These are phyloP conservation scores for Pseudomyrmex gracilis DNA, from an alignment of 1,140 invertebrate genomes.

Conservation along the genomic window DNA sequence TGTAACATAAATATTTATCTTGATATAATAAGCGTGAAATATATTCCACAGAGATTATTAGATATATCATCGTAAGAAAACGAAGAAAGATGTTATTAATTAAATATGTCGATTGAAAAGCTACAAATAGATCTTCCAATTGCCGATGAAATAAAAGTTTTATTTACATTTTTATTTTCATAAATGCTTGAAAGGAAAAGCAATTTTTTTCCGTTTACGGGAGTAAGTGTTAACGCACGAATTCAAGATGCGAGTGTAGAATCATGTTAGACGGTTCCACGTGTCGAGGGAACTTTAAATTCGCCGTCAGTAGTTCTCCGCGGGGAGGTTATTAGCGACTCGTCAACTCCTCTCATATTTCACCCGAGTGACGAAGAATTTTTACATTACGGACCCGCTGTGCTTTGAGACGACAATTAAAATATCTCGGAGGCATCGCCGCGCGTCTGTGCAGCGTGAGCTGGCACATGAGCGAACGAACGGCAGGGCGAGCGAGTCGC, in stretches of 20 bases:
- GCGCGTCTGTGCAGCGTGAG: constrained; percentile 66
- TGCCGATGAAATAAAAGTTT: not conserved
- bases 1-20: not conserved
- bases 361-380: constrained; percentile 75
- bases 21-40: constrained; percentile 18
- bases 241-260: constrained; percentile 16
- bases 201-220: not conserved
- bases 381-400: constrained; percentile 65
- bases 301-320: constrained; percentile 34
- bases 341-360: constrained; percentile 75
- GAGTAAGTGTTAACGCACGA: constrained; percentile 7
- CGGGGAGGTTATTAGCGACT: constrained; percentile 75
- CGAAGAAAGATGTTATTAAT: not conserved
- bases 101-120: not conserved
- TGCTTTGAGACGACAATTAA: constrained; percentile 78
- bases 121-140: too few species aligned
- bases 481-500: constrained; percentile 45
- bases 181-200: not conserved
- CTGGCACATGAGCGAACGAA: constrained; percentile 56
- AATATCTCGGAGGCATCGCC: constrained; percentile 75
- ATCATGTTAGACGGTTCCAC: constrained; percentile 16
- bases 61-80: not conserved
- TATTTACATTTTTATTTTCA: not conserved
- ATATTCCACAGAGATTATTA: not conserved
- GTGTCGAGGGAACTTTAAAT: constrained; percentile 70